These are phyloP conservation scores for Corythoichthys intestinalis DNA, from an alignment of 2,113 vertebrate species.

Conservation along the genomic window DNA sequence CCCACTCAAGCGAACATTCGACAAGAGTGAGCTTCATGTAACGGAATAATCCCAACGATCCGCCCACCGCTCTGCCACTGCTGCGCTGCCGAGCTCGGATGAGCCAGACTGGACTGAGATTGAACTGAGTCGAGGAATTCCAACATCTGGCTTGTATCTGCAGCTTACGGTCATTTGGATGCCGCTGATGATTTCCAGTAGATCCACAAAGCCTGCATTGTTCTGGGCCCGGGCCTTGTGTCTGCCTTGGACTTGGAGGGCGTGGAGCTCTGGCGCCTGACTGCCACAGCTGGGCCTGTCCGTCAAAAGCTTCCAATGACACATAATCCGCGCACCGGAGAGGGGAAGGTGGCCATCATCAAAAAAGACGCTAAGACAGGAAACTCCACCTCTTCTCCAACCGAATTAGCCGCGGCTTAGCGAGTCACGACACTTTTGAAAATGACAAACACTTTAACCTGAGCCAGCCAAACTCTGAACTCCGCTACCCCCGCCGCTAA, in stretches of 20 bases:
- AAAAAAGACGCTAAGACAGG: conserved; percentile 37
- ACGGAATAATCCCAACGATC: conserved; percentile 28
- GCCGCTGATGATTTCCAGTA: conserved; percentile 78
- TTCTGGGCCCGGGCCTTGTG: conserved; percentile 72
- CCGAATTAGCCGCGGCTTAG: conserved; percentile 26
- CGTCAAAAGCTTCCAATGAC: conserved; percentile 67
- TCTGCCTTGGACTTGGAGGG: conserved; percentile 65
- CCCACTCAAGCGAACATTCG: background rate
- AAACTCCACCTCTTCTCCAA: conserved; percentile 43
- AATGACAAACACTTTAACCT: conserved; percentile 62
- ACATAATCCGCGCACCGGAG: conserved; percentile 45
- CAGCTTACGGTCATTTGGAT: conserved; percentile 78
- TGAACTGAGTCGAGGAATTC: conserved; percentile 75
- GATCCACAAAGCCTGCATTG: conserved; percentile 79
- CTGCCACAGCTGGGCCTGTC: conserved; percentile 76
- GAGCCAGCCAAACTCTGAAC: conserved; percentile 57
- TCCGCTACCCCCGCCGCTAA: conserved; percentile 67
- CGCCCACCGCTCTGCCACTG: conserved; percentile 58
- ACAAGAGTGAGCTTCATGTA: conserved; percentile 37
- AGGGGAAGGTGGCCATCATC: conserved; percentile 42
- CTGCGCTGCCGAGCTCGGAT: conserved; percentile 63
- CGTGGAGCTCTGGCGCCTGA: conserved; percentile 72
- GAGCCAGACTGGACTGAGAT: conserved; percentile 71
- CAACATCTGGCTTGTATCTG: conserved; percentile 83
- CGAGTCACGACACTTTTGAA: conserved; percentile 29